Conservation (phyloP, 1,140 invertebrate species). For the Bombus soroeensis region DNA sequence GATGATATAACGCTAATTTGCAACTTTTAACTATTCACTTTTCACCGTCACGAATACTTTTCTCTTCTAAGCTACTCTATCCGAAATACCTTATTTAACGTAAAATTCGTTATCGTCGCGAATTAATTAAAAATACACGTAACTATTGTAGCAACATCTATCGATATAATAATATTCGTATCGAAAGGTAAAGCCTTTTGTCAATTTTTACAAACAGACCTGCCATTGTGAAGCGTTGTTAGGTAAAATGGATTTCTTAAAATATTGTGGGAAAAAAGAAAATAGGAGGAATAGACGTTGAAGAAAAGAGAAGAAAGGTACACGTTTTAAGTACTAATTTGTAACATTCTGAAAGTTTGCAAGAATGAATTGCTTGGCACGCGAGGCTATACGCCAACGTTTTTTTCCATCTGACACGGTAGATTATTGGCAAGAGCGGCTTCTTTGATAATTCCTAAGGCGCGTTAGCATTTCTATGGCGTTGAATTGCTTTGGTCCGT, state of each 20-base stretch:
- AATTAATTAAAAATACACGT: not conserved
- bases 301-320: not conserved
- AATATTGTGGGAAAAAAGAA: not conserved
- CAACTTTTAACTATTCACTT: constrained; percentile 21
- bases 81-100: not conserved
- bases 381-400: constrained; percentile 55
- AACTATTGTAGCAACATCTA: not conserved
- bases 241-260: not conserved
- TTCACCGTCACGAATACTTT: not conserved
- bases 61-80: not conserved
- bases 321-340: constrained; percentile 41
- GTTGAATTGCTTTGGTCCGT: constrained; percentile 54
- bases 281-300: not conserved
- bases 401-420: constrained; percentile 46
- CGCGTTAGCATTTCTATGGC: constrained; percentile 69
- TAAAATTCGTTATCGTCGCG: not conserved
- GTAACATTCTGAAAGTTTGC: constrained; percentile 38
- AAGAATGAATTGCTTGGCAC: constrained; percentile 53
- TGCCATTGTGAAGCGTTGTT: not conserved
- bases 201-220: not conserved
- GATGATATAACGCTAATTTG: not conserved
- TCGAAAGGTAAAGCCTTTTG: not conserved
- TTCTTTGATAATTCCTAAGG: constrained; percentile 65
- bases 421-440: constrained; percentile 60
- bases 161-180: not conserved